Conservation (phyloP, 2,797 vertebrate genomes). For the Semotilus atromaculatus region DNA sequence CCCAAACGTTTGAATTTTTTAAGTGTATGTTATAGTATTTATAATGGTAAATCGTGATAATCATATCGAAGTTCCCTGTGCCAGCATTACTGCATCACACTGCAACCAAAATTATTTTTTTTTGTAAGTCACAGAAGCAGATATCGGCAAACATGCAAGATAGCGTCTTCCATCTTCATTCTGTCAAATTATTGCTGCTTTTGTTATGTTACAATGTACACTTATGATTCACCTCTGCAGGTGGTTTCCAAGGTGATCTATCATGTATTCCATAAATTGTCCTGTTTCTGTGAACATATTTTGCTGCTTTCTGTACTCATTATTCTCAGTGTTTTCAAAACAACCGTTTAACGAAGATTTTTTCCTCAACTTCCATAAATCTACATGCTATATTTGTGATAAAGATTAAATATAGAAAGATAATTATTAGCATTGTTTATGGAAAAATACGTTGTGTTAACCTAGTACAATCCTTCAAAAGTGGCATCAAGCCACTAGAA, state of each 20-base stretch:
- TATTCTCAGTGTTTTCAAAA: conserved; percentile 35
- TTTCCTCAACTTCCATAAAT: not conserved
- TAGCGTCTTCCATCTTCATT: conserved; percentile 19
- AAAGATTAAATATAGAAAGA: not conserved
- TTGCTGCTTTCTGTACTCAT: conserved; percentile 30
- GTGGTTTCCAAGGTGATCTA: conserved; percentile 47
- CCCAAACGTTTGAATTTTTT: not conserved
- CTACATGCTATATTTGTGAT: not conserved
- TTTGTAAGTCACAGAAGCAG: not conserved
- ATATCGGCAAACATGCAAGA: not conserved
- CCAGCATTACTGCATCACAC: not conserved
- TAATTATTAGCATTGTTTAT: conserved; percentile 3
- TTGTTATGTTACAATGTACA: conserved; percentile 22
- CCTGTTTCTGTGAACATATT: conserved; percentile 30
- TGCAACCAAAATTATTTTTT: not conserved
- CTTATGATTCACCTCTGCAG: conserved; percentile 35
- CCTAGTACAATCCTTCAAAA: conserved; percentile 29
- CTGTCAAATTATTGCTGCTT: conserved; percentile 7
- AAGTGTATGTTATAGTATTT: not conserved
- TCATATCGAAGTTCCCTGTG: too few relatives aligned
- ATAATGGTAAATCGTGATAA: not conserved
- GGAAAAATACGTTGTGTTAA: conserved; percentile 22
- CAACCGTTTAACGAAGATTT: not conserved
- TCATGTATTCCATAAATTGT: conserved; percentile 40
- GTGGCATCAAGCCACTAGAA: conserved; percentile 37